These are phyloP conservation scores for Grammomys dolichurus DNA, from an alignment of 2,113 vertebrate species.

Conservation along the genomic window DNA sequence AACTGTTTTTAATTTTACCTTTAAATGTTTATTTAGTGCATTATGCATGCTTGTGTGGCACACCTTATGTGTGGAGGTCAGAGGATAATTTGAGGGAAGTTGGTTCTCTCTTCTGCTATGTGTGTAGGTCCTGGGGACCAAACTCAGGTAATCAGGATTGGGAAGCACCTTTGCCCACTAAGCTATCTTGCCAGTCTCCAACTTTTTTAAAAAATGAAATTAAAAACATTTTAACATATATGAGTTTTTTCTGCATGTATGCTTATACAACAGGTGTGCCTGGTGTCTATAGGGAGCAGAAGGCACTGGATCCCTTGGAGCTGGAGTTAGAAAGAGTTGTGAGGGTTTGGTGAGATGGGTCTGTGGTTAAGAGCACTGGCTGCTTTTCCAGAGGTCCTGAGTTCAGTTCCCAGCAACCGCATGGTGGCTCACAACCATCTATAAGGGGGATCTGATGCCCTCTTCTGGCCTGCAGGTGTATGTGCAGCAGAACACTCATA, in stretches of 20 bases:
- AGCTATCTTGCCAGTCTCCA: not conserved
- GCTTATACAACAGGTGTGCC: not conserved
- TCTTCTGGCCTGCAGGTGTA: no score
- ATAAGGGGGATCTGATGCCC: no score
- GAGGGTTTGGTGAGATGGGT: not conserved
- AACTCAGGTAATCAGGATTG: not conserved
- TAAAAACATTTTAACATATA: not conserved
- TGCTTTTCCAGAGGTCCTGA: no score
- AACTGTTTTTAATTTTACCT: not conserved
- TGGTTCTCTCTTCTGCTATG: not conserved
- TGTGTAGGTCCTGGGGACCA: no score
- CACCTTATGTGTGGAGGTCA: not conserved
- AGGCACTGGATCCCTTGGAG: not conserved
- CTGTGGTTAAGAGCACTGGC: no score
- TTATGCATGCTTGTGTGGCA: not conserved
- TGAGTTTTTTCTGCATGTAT: not conserved
- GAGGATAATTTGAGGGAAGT: not conserved
- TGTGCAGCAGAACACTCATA: no score
- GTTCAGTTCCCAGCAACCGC: no score
- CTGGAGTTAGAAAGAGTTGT: not conserved
- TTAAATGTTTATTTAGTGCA: not conserved
- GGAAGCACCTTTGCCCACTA: not conserved
- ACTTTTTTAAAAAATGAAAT: not conserved
- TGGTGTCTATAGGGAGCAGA: not conserved
- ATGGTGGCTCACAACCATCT: no score